These are phyloP conservation scores for Lepeophtheirus nordmannii DNA, from an alignment of 2,888 invertebrate genomes.

Conservation along the genomic window DNA sequence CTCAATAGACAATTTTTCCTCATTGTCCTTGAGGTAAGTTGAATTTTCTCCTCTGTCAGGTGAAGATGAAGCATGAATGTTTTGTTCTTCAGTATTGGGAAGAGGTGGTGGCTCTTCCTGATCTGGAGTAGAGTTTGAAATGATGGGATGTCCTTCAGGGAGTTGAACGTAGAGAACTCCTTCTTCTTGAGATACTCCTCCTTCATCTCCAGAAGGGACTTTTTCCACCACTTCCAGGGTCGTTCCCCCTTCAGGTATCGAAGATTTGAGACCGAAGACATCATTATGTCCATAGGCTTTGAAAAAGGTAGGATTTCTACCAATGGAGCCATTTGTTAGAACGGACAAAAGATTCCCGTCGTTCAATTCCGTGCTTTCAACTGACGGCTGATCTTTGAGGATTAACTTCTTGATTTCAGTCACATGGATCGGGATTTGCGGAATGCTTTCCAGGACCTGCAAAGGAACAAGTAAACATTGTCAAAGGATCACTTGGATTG, in stretches of 20 bases:
- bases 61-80: neutral
- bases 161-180: conserved; percentile 20
- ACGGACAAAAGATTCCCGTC: conserved; percentile 10
- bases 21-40: neutral
- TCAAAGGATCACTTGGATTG: no score
- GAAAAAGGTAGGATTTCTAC: conserved; percentile 20
- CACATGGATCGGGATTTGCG: conserved; percentile 21
- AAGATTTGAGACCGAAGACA: conserved; percentile 13
- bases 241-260: conserved; percentile 9
- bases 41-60: neutral
- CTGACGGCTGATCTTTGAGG: conserved; percentile 6
- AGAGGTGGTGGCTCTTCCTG: neutral
- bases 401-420: conserved; percentile 17
- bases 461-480: neutral
- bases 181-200: neutral
- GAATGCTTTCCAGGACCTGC: conserved; percentile 16
- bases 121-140: no score
- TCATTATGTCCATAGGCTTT: conserved; percentile 18
- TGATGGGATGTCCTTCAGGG: conserved; percentile 18
- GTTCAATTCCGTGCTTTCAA: neutral
- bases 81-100: neutral
- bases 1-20: neutral
- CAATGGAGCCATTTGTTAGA: neutral
- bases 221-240: neutral
- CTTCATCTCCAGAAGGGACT: neutral